Evolutionary conservation across 2,797 vertebrate species (phyloP).

Genomic region (Premnoplex brunnescens): DNA sequence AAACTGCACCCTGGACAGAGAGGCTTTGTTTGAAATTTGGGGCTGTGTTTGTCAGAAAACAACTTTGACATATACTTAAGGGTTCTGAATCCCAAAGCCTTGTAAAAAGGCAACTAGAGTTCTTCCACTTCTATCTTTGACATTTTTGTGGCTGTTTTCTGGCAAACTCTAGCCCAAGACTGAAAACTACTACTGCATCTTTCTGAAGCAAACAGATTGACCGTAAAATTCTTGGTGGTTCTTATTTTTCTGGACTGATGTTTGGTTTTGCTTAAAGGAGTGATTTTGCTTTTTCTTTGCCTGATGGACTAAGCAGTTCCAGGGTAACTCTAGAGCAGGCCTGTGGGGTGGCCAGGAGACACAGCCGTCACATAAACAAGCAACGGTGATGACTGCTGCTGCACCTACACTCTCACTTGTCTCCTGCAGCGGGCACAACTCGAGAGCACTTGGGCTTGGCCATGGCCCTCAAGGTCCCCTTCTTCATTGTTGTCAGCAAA

Average conservation of each 20-base stretch:
- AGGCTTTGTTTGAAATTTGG: not conserved
- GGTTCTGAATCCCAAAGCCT: not conserved
- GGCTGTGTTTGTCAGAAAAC: not conserved
- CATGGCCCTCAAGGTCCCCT: conserved; percentile 95
- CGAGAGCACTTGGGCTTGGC: conserved; percentile 94
- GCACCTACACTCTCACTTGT: conserved; percentile 2
- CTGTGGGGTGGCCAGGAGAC: not conserved
- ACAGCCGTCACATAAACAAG: not conserved
- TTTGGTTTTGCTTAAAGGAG: not conserved
- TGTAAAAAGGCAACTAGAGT: not conserved
- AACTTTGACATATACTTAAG: not conserved
- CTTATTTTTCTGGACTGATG: not conserved
- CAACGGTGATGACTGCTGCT: not conserved
- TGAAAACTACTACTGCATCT: not conserved
- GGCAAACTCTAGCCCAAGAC: not conserved
- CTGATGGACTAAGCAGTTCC: not conserved
- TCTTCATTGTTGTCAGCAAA: conserved; percentile 96
- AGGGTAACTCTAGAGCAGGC: not conserved
- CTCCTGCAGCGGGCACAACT: conserved; percentile 88
- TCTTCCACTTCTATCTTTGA: not conserved
- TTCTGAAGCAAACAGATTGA: not conserved
- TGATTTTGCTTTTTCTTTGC: not conserved
- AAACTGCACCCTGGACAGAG: not conserved
- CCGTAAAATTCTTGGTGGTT: not conserved
- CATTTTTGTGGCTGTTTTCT: not conserved